Evolutionary conservation across 2,797 vertebrate species (phyloP).

Genomic region (Alauda arvensis): DNA sequence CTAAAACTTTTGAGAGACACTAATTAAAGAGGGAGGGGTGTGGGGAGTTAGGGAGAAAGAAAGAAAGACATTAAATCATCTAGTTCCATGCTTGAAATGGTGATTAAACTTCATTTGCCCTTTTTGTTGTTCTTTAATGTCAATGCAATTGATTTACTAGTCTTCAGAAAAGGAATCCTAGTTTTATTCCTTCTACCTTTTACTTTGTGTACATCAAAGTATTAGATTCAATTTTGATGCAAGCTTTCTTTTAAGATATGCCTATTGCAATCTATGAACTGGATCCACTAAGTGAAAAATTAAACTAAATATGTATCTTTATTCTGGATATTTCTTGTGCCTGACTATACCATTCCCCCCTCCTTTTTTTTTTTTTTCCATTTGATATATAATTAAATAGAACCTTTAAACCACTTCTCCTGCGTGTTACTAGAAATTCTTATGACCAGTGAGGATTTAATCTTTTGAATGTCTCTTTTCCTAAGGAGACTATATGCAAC

Average conservation of each 20-base stretch:
- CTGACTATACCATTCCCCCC: not conserved
- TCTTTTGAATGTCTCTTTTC: not conserved
- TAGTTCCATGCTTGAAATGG: not conserved
- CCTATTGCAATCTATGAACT: not conserved
- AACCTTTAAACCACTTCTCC: not conserved
- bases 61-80: not conserved
- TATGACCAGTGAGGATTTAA: not conserved
- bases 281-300: not conserved
- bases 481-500: not conserved
- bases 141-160: not conserved
- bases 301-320: not conserved
- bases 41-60: rapidly evolving
- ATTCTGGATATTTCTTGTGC: not conserved
- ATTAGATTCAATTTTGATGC: not conserved
- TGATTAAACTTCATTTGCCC: not conserved
- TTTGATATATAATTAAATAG: not conserved
- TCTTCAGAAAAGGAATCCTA: not conserved
- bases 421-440: not conserved
- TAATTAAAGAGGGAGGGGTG: not conserved
- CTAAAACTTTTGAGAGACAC: not conserved
- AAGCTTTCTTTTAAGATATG: not conserved
- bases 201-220: not conserved
- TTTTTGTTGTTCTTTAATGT: not conserved
- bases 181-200: not conserved
- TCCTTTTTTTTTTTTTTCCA: not conserved